Conservation (phyloP, 2,113 vertebrate genomes). For the Rhodinocichla rosea region DNA sequence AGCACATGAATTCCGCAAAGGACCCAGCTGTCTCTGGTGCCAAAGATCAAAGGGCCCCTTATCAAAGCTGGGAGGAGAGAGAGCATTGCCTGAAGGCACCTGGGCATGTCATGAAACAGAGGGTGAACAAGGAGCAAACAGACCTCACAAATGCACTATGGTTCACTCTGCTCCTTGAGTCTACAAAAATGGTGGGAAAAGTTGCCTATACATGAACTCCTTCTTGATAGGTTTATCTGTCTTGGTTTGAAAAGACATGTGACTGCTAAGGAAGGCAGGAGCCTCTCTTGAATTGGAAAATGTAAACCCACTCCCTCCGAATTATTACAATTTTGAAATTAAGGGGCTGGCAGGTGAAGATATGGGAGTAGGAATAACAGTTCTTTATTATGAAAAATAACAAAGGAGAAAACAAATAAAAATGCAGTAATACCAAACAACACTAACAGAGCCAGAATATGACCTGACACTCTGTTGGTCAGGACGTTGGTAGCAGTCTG, state of each 20-base stretch:
- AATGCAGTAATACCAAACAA: neutral
- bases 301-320: neutral
- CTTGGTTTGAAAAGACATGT: neutral
- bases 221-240: neutral
- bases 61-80: constrained; percentile 13
- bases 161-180: neutral
- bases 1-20: neutral
- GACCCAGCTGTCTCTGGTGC: constrained; percentile 1
- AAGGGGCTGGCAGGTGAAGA: neutral
- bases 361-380: neutral
- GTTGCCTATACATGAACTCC: neutral
- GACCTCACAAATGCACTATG: neutral
- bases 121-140: neutral
- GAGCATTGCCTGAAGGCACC: neutral
- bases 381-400: neutral
- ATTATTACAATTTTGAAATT: neutral
- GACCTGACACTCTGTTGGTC: neutral
- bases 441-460: neutral
- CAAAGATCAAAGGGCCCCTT: neutral
- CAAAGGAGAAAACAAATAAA: neutral
- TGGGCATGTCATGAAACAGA: neutral
- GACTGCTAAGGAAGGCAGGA: neutral
- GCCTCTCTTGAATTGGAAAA: neutral
- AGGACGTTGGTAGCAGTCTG: neutral
- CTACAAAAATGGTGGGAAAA: neutral